Percentiles rank a stretch among this genome's conserved stretches.
phyloP scores from a whole-genome alignment of 2,113 vertebrate species.

The Gnathonemus echidnorhynchus region DNA sequence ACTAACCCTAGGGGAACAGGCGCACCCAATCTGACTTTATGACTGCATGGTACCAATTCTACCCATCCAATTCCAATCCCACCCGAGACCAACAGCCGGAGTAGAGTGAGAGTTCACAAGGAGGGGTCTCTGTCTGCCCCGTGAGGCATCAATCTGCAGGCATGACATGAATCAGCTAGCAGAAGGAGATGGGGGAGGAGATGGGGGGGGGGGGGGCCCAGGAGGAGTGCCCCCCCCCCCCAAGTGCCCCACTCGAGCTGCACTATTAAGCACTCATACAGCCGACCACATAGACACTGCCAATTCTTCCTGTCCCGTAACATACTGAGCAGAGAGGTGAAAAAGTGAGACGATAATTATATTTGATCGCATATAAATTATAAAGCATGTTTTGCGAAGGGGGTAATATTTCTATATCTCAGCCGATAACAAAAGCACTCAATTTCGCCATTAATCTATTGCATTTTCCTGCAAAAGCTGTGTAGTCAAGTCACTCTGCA shows the following conservation, averaged over 20 bases:
- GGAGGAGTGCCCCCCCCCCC: neutral
- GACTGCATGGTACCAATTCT: neutral
- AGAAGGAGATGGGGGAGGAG: neutral
- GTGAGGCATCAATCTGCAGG: neutral
- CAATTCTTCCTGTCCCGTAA: neutral
- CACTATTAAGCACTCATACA: neutral
- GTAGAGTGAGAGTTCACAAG: neutral
- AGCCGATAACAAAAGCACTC: neutral
- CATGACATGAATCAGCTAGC: neutral
- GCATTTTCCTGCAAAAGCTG: neutral
- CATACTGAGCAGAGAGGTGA: neutral
- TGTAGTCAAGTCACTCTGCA: neutral
- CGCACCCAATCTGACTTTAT: neutral
- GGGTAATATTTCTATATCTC: neutral
- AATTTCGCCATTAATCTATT: neutral
- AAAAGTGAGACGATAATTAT: neutral
- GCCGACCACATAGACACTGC: no score
- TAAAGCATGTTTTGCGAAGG: neutral
- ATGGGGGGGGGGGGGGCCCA: neutral
- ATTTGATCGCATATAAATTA: conserved; percentile 10
- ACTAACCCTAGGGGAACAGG: neutral
- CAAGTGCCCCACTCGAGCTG: neutral
- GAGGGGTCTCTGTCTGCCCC: neutral
- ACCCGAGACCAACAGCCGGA: neutral
- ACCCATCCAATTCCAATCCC: neutral